phyloP scores from a whole-genome alignment of 2,888 invertebrate genomes.

The Apotomis turbidana region DNA sequence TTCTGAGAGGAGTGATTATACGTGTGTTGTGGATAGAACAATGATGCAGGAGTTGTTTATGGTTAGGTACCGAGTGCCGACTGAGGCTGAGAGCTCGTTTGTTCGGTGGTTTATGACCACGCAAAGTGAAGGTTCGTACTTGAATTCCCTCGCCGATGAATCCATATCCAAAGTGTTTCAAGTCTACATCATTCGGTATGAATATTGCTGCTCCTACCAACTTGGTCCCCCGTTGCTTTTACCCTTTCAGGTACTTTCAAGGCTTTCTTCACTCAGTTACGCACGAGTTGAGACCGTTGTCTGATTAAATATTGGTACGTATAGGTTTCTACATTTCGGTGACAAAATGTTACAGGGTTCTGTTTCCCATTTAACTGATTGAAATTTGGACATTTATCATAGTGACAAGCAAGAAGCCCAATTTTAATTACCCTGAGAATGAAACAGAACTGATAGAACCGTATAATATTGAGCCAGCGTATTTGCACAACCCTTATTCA shows the following conservation, averaged over 20 bases:
- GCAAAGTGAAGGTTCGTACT: constrained; percentile 11
- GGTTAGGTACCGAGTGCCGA: not conserved
- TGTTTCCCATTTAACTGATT: no score
- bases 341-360: no score
- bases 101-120: constrained; percentile 20
- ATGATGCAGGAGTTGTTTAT: not conserved
- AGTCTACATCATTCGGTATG: constrained; percentile 24
- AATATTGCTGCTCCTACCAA: constrained; percentile 20
- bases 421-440: no score
- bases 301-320: no score
- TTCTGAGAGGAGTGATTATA: not conserved
- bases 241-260: not conserved
- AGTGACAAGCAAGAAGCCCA: no score
- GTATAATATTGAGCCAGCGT: no score
- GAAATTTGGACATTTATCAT: no score
- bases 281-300: not conserved
- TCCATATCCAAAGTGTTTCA: constrained; percentile 10
- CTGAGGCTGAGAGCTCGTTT: constrained; percentile 11
- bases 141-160: constrained; percentile 26
- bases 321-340: no score
- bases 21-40: constrained; percentile 9
- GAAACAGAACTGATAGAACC: no score
- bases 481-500: no score
- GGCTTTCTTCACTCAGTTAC: not conserved
- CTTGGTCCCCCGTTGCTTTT: constrained; percentile 24